Base-by-base conservation (phyloP, 2,113 vertebrate species). In the Bujurquina vittata region DNA sequence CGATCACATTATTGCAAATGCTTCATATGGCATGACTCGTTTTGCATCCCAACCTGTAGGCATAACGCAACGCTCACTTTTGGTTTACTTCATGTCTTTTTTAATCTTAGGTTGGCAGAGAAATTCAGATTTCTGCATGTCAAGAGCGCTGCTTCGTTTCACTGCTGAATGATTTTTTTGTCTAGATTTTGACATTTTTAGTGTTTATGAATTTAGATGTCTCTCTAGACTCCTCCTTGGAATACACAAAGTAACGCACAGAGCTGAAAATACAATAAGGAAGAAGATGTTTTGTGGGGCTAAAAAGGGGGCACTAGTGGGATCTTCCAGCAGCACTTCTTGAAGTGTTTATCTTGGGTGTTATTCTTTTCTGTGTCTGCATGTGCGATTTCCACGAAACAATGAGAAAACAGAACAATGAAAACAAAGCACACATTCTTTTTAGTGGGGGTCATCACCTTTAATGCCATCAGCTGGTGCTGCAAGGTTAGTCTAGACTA, bases 341-440 rank as follows among this genome's bases (percentile, higher is more conserved):
- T 61, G 63, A 31, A 61, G 59, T 77, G 73, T 40, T 33, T 46
- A 72, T 81, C 7, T 40, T 37, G 5, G 15, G 52, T 23, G 4
- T 76, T 88, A 63, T 83, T 69, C 72, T 77, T 33, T 18, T 84
- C 56, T 29, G n/a, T 23, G 75, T 75, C 35, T 80, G 29, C 55
- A 35, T 86, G 10, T 87, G 57, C 49, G 59, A 65, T 60, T 79
- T 43, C n/a, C 46, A 29, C 15, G 23, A 75, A 85, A 35, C 74
- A 83, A 72, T 69, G 75, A 81, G 35, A 82, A 78, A 88, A 83
- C 79, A 88, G 40, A 86, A 65, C 59, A 54, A 40, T 61, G 29
- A 83, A 91, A 90, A 69, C 75, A 87, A 72, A 81, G 67, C 43
- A 57, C 26, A 73, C 59, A 63, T 84, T 84, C 33, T 40, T 80